Percentiles rank a stretch among this genome's conserved stretches.
phyloP scores from a whole-genome alignment of 2,888 invertebrate species.

The Lucinisca nassula region DNA sequence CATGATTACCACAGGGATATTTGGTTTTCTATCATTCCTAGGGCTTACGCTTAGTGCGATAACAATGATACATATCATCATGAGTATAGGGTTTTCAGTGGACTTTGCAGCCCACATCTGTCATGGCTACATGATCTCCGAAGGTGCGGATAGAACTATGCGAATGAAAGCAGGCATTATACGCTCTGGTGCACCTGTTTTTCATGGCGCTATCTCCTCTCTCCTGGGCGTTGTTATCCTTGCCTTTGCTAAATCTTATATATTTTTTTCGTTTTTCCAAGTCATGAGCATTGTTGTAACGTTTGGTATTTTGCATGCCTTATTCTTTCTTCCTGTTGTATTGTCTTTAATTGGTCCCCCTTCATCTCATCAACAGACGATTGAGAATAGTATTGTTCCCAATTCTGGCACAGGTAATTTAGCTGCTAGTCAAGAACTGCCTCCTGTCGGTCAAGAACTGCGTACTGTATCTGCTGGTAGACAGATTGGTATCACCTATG shows the following conservation, averaged over 20 bases:
- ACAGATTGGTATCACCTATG: no score
- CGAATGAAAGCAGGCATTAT: constrained; percentile 53
- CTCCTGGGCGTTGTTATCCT: constrained; percentile 69
- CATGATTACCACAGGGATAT: constrained; percentile 77
- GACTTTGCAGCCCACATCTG: constrained; percentile 79
- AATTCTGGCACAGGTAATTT: no score
- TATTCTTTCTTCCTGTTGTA: constrained; percentile 66
- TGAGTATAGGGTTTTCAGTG: constrained; percentile 83
- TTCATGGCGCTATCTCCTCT: constrained; percentile 71
- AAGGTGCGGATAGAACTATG: constrained; percentile 37
- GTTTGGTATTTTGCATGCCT: constrained; percentile 65
- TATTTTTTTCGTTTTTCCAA: constrained; percentile 72
- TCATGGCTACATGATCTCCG: constrained; percentile 71
- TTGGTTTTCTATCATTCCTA: constrained; percentile 81
- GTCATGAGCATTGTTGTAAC: constrained; percentile 71
- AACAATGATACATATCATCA: constrained; percentile 81
- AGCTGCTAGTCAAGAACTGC: no score
- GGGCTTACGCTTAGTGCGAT: constrained; percentile 78
- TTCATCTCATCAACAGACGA: background rate
- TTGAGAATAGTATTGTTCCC: background rate
- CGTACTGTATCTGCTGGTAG: no score
- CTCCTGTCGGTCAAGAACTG: no score
- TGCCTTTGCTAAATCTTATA: constrained; percentile 60
- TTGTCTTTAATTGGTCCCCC: constrained; percentile 63
- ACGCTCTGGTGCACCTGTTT: constrained; percentile 63